Conservation (phyloP, 2,797 vertebrate species). For the Acrossocheilus fasciatus region DNA sequence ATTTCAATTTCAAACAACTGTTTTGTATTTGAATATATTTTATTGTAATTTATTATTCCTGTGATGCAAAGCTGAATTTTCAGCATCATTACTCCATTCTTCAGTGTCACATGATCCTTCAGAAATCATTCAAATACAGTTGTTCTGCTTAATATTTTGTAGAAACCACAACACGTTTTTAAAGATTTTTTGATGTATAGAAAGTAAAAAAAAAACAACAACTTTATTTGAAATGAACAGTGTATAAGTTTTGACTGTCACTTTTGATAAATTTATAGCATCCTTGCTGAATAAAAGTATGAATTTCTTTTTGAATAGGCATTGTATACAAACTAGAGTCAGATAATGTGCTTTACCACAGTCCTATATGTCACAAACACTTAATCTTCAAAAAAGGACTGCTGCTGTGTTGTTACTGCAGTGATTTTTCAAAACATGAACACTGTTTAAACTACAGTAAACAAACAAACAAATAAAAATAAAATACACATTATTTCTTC, state of each 20-base stretch:
- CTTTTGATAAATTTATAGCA: background rate
- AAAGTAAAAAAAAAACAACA: too few relatives aligned
- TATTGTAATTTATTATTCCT: background rate
- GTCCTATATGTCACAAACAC: background rate
- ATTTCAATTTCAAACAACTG: background rate
- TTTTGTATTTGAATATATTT: background rate
- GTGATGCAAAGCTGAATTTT: too few relatives aligned
- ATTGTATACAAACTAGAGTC: too few relatives aligned
- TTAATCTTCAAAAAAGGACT: background rate
- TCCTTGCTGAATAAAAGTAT: background rate
- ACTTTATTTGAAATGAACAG: too few relatives aligned
- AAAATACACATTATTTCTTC: slow-evolving; percentile 9
- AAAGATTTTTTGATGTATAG: too few relatives aligned
- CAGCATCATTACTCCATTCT: background rate
- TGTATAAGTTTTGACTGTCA: background rate
- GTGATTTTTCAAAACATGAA: background rate
- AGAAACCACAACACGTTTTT: too few relatives aligned
- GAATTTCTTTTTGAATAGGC: too few relatives aligned
- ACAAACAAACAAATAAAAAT: background rate
- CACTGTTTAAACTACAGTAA: background rate
- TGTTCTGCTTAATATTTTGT: too few relatives aligned
- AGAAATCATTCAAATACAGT: too few relatives aligned
- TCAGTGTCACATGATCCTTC: too few relatives aligned
- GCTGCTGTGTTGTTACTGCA: background rate
- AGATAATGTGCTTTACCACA: background rate